Base-by-base conservation (phyloP, 2,888 invertebrate genomes). In the Sarcophaga subvicina region DNA sequence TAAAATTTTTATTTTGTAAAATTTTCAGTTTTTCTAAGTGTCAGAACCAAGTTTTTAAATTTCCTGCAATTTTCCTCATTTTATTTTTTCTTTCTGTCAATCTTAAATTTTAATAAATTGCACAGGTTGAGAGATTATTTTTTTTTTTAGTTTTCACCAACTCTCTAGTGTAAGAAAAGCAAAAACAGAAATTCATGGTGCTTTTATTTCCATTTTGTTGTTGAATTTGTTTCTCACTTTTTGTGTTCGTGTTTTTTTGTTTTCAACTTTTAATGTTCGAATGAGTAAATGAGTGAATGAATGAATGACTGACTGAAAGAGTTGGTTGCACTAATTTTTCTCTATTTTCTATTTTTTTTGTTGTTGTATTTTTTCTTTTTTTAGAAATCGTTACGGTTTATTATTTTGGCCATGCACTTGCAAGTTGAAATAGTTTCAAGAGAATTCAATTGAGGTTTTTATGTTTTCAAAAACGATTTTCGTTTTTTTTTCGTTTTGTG, bases 351-450 rank as follows among this genome's bases (percentile, higher is more conserved):
- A 22, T 75, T 37, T 72, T 60, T 67, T 78, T 67, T 63, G 27
- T 64, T 67, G 49, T 14, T 78, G 64, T 14, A 22, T 67, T 75
- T 25, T 25, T 25, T 27, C 1, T 27, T 27, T 37, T 5, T 37
- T 63, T 73, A 80, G 83, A 83, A 86, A 86, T 86, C 83, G 76
- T 86, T 87, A 87, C 75, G 81, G 78, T 87, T 87, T 87, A 60
- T 81, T 69, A 81, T 84, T 85, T 88, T 88, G 88, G 85, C 88
- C 88, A 73, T 88, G 88, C 87, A 87, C 87, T 88, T 88, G 88
- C 72, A 71, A 80, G 64, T 87, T 80, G 70, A 78, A 83, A 70
- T 70, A 81, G 66, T 80, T 80, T 85, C 78, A 77, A 72, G 78
- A 75, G 69, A 72, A 77, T 73, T 27, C 75, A 69, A 60, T 69